Evolutionary conservation across 2,113 vertebrate species (phyloP), one percentile per base, ranked within the genome.

Genomic region (Centropus unirufus): DNA sequence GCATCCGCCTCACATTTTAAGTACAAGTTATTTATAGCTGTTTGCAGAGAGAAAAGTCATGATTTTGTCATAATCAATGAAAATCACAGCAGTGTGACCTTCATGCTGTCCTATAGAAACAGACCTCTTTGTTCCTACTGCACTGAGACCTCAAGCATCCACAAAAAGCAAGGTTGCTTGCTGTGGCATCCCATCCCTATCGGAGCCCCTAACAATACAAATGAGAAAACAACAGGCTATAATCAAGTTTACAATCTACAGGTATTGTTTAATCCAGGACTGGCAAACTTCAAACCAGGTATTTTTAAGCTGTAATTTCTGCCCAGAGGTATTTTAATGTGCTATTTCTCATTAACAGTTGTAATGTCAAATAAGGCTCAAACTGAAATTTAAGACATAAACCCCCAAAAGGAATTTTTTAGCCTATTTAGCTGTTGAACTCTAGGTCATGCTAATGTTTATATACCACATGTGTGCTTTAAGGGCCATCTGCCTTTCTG

Each of bases 61-160:
- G 82, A 80, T 83, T 92, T 96, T 93, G 82, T 86, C 82, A 74
- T 74, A 57, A 92, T 73, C 82, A 58, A 26, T 83, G 85, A 80
- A 66, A 83, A 88, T 90, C 82, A 93, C 55, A 83, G 59, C 59
- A 90, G 46, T 32, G 46, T 86, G 90, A 95, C 67, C 79, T 77
- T 55, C 63, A 62, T 0, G 1, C 21, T 54, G 32, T 51, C 61
- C 51, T 70, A 63, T 34, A 82, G 42, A 79, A 83, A 49, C 8
- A 78, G 62, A 86, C 17, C 22, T 75, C 72, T 66, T 5, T 8
- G 12, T 74, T 52, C 34, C 76, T 93, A 72, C 44, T 70, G 29
- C 24, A 47, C 0, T 42, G 54, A 90, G 29, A 91, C 51, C 34
- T n/a, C 57, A 57, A 89, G 54, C 64, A 63, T 39, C 40, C 57